Base-by-base conservation (phyloP, 1,140 invertebrate genomes). In the Thaumetopoea pityocampa region DNA sequence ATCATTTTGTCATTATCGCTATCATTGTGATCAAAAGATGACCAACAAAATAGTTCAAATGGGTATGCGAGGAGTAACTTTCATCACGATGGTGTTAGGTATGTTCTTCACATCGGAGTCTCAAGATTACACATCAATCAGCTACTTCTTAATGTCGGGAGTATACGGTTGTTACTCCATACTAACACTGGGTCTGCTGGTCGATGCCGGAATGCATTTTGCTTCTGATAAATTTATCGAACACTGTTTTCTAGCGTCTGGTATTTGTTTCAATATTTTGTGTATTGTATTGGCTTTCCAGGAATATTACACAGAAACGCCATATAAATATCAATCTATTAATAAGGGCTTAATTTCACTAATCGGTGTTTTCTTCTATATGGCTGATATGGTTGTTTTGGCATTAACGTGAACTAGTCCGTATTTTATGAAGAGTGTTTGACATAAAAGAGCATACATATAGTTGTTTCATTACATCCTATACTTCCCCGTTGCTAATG, bases 111-210 rank as follows among this genome's bases (percentile, higher is more conserved):
- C 40, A 18, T 69, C 68, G 1, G 72, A 77, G 50, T 27, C 44
- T 32, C 26, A 29, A 7, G 23, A 67, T 14, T 42, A 68, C 18
- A 34, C 48, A 10, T 47, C 36, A 1, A 47, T 51, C 10, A 40
- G 50, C 9, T 53, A 60, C 26, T 79, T 79, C 19, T 32, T 66
- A 6, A 59, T 65, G 27, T 37, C 60, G n/a, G 72, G 70, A n/a
- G 46, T 66, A 0, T 74, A 60, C 7, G 70, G 71, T n/a, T 45
- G 55, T 5, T 65, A 62, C 27, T 22, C 51, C 1, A 33, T 72
- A 0, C 29, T 72, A 2, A 59, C 50, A 2, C 35, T 74, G 8
- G 70, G 73, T 9, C 40, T 78, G 5, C 27, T 70, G 4, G 20
- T 71, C 5, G 67, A 78, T 47, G 49, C 55, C 1, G 70, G 64